Evolutionary conservation across 1,140 invertebrate genomes (phyloP).

Genomic region (Meteorus sp.): DNA sequence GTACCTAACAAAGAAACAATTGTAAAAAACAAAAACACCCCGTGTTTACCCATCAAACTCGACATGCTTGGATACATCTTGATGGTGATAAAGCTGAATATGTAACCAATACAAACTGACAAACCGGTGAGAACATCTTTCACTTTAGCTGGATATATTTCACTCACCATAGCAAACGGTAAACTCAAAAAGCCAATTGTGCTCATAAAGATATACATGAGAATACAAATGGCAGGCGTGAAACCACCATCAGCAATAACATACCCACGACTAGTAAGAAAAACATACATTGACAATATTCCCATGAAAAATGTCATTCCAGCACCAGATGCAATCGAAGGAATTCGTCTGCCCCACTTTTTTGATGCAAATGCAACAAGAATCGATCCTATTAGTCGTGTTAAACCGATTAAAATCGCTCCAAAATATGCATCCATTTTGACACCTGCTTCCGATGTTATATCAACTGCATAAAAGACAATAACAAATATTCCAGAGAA

Average conservation of each 20-base stretch:
- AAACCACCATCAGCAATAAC: slow-evolving; percentile 36
- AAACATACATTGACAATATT: slow-evolving; percentile 58
- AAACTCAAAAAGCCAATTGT: slow-evolving; percentile 67
- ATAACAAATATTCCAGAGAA: slow-evolving; percentile 76
- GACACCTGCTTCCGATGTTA: slow-evolving; percentile 64
- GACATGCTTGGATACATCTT: slow-evolving; percentile 71
- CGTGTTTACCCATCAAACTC: slow-evolving; percentile 61
- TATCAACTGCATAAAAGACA: slow-evolving; percentile 73
- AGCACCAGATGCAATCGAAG: slow-evolving; percentile 63
- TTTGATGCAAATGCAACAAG: slow-evolving; percentile 60
- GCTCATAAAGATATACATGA: slow-evolving; percentile 65
- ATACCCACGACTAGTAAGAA: slow-evolving; percentile 41
- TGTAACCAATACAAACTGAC: slow-evolving; percentile 68
- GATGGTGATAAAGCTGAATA: slow-evolving; percentile 73
- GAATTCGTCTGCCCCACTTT: slow-evolving; percentile 61
- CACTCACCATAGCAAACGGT: slow-evolving; percentile 77
- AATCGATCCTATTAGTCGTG: slow-evolving; percentile 60
- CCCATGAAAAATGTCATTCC: slow-evolving; percentile 67
- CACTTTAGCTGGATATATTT: slow-evolving; percentile 70
- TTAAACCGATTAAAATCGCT: slow-evolving; percentile 63
- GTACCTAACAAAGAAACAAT: slow-evolving; percentile 67
- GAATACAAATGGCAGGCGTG: slow-evolving; percentile 59
- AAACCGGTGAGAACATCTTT: slow-evolving; percentile 70
- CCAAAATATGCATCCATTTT: slow-evolving; percentile 63
- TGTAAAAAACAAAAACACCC: slow-evolving; percentile 74